phyloP scores from a whole-genome alignment of 2,888 invertebrate species.

The Ophion costatus region DNA sequence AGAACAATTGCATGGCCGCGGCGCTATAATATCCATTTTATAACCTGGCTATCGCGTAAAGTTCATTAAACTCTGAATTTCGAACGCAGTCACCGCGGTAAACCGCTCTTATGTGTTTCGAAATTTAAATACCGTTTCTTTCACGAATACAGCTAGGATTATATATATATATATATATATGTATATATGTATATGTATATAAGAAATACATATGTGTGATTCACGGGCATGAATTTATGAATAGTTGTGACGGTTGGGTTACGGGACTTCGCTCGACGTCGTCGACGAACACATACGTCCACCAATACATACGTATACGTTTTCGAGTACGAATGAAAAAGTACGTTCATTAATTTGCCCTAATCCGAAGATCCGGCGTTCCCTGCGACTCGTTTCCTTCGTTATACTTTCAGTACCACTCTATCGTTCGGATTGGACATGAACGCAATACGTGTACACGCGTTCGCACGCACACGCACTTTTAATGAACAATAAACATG shows the following conservation, averaged over 20 bases:
- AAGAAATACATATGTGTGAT: background rate
- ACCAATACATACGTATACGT: slow-evolving; percentile 14
- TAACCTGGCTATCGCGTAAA: slow-evolving; percentile 31
- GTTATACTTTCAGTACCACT: slow-evolving; percentile 18
- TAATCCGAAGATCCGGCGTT: slow-evolving; percentile 48
- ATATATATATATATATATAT: background rate
- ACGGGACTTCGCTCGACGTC: slow-evolving; percentile 55
- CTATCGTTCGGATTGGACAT: background rate
- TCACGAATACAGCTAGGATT: slow-evolving; percentile 40
- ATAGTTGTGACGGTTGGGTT: slow-evolving; percentile 30
- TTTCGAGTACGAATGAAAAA: background rate
- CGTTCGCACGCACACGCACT: background rate
- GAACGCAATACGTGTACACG: background rate
- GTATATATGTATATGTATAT: background rate
- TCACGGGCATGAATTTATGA: background rate
- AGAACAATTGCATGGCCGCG: background rate
- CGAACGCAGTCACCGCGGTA: slow-evolving; percentile 29
- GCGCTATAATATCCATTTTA: slow-evolving; percentile 25
- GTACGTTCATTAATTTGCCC: slow-evolving; percentile 46
- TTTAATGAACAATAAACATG: background rate
- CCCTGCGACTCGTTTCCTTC: slow-evolving; percentile 26
- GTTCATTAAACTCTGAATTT: slow-evolving; percentile 58
- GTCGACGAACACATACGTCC: slow-evolving; percentile 5
- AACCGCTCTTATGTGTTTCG: slow-evolving; percentile 47
- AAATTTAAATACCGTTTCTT: slow-evolving; percentile 67